Evolutionary conservation across 2,888 invertebrate species (phyloP).

Genomic region (Eremobia ochroleuca): DNA sequence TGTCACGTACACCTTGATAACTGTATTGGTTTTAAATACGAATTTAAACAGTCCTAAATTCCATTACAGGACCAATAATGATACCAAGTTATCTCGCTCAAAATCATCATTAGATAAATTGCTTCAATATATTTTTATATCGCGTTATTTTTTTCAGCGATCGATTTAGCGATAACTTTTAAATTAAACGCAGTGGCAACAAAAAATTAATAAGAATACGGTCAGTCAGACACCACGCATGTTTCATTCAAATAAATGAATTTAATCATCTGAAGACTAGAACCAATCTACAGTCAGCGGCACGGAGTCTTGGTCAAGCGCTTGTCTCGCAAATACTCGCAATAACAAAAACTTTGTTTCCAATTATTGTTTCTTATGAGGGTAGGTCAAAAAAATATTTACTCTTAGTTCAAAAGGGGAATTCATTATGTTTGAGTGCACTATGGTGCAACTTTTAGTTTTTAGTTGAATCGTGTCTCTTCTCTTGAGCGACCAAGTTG

Average conservation of each 20-base stretch:
- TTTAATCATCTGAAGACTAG: slow-evolving; percentile 8
- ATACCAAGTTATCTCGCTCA: background rate
- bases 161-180: slow-evolving; percentile 21
- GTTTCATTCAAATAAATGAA: slow-evolving; percentile 30
- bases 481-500: too few relatives aligned
- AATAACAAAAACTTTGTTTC: too few relatives aligned
- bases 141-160: background rate
- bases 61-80: background rate
- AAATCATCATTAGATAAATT: slow-evolving; percentile 20
- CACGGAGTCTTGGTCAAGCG: too few relatives aligned
- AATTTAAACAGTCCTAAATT: background rate
- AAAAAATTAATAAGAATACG: slow-evolving; percentile 21
- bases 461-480: too few relatives aligned
- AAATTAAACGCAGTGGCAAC: slow-evolving; percentile 7
- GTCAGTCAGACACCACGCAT: background rate
- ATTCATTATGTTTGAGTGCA: too few relatives aligned
- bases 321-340: too few relatives aligned
- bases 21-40: slow-evolving; percentile 17
- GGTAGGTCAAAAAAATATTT: too few relatives aligned
- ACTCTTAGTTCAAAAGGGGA: too few relatives aligned
- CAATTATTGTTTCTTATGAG: too few relatives aligned
- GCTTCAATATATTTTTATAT: background rate
- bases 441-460: too few relatives aligned
- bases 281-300: slow-evolving; percentile 47
- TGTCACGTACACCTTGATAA: slow-evolving; percentile 34